These are phyloP conservation scores for Tachina fera DNA, from an alignment of 2,888 invertebrate species.

Conservation along the genomic window DNA sequence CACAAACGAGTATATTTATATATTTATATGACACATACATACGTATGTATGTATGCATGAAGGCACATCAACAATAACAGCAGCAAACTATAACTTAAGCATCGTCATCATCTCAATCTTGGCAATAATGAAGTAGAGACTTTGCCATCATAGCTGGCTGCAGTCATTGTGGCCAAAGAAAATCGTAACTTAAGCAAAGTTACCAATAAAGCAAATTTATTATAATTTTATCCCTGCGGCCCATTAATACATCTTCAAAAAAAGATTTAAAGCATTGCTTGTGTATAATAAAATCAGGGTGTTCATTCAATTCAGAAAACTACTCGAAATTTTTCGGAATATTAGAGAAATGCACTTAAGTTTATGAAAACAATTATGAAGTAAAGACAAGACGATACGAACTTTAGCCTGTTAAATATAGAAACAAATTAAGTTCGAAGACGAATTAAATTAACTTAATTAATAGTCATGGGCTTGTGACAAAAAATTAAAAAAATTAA, in stretches of 20 bases:
- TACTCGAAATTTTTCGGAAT: background rate
- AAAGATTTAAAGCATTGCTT: conserved; percentile 62
- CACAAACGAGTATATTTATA: too few species aligned
- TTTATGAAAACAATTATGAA: background rate
- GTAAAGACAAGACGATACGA: too few species aligned
- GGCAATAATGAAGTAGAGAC: conserved; percentile 47
- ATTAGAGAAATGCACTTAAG: too few species aligned
- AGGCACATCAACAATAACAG: conserved; percentile 39
- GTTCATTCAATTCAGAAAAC: background rate
- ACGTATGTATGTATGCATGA: background rate
- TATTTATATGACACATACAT: too few species aligned
- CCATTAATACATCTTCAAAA: conserved; percentile 71
- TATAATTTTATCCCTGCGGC: conserved; percentile 77
- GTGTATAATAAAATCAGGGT: conserved; percentile 31
- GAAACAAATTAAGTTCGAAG: too few species aligned
- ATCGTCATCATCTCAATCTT: conserved; percentile 40
- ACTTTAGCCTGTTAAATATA: too few species aligned
- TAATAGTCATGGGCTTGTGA: too few species aligned
- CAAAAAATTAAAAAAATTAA: too few species aligned
- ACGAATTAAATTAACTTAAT: too few species aligned
- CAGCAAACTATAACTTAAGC: conserved; percentile 43
- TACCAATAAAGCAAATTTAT: conserved; percentile 80
- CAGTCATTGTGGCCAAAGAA: conserved; percentile 38
- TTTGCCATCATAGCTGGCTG: background rate
- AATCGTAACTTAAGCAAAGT: conserved; percentile 72